A percentile compares a stretch with the other conserved stretches of the same genome.
Conservation (phyloP, 2,888 invertebrate genomes). For the Calameuta idolon region DNA sequence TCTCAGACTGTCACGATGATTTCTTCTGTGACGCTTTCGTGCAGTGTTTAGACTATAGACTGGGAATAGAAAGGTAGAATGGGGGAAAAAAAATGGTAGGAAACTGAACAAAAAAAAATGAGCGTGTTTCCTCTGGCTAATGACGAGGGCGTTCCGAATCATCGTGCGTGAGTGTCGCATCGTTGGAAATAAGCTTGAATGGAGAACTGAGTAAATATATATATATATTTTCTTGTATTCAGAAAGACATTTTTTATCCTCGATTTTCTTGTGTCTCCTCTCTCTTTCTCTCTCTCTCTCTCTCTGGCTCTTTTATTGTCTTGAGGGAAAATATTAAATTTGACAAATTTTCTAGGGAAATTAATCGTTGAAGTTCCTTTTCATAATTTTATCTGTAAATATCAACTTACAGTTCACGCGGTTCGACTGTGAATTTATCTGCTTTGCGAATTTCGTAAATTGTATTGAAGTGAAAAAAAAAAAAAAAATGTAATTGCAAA, state of each 20-base stretch:
- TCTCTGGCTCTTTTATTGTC: neutral
- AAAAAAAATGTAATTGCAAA: conserved; percentile 32
- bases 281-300: neutral
- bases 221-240: neutral
- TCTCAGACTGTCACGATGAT: no score
- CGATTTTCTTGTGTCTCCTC: neutral
- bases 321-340: no score
- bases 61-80: no score
- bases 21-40: no score
- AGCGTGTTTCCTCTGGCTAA: conserved; percentile 5
- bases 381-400: no score
- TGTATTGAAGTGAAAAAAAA: neutral
- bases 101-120: neutral
- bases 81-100: neutral
- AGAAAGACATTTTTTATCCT: neutral
- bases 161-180: conserved; percentile 3
- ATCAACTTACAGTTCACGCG: no score
- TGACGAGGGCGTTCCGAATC: neutral
- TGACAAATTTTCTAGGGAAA: no score
- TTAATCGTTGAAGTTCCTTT: no score
- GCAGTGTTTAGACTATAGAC: no score
- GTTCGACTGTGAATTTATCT: no score
- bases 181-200: neutral
- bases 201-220: neutral
- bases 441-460: no score